Base-by-base conservation (phyloP, 1,140 invertebrate genomes). In the Bathynomus jamesi region DNA sequence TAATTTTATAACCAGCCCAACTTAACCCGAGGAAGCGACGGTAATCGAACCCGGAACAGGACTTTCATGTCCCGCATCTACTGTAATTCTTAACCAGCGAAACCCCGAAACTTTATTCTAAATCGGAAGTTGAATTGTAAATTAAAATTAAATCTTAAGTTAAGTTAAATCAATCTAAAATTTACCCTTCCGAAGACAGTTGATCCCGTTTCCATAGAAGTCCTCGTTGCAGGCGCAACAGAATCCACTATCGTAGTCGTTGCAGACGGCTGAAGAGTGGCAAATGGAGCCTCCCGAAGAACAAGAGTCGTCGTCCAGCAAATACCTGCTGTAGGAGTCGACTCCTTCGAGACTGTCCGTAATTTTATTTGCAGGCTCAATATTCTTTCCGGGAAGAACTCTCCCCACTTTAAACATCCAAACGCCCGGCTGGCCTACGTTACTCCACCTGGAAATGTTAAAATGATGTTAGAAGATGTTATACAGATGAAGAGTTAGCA, bases 181-280 rank as follows among this genome's bases (percentile, higher is more conserved):
- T n/a, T 82, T 83, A 91, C 90, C 90, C 80, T 90, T 87, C 81
- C 89, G 88, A 32, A 98, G 85, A 80, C 96, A 98, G 62, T 88
- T 88, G 81, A 88, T 87, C 67, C 96, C 96, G 81, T 98, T 98
- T 69, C 96, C 95, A 81, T 92, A 95, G 80, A 85, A 94, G 28
- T 89, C 89, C 0, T 86, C 79, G 24, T 87, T 84, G 81, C 95
- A 98, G 62, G 87, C 83, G 81, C 95, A 98, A 79, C 95, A 98
- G 79, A 91, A 95, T 4, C 95, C 95, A 40, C 84, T 83, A 61
- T 87, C 83, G 78, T 90, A 90, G 80, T 98, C 93, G 2, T 89
- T 82, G 80, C 95, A 98, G 61, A 85, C 84, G 0, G 93, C 92
- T 78, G 91, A 87, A 27, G 87, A 87, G 78, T 95, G 91, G 81